These are phyloP conservation scores for Nebria brevicollis DNA, from an alignment of 2,888 invertebrate genomes.

Conservation along the genomic window DNA sequence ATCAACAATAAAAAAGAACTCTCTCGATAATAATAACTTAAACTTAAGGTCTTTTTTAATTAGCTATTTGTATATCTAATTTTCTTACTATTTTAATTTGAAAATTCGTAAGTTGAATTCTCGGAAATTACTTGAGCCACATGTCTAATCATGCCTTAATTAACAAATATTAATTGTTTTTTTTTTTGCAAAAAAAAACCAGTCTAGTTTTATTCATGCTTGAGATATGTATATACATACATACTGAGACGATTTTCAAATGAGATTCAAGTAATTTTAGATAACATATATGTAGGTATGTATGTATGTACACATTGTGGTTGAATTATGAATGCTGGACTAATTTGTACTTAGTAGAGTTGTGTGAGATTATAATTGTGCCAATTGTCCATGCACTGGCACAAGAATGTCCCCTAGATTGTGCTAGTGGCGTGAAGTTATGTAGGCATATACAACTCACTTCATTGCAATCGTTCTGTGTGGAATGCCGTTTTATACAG, in stretches of 20 bases:
- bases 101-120: too few species aligned
- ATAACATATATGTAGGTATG: not conserved
- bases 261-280: not conserved
- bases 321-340: not conserved
- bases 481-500: not conserved
- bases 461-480: conserved; percentile 12
- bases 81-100: too few species aligned
- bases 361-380: not conserved
- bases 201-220: not conserved
- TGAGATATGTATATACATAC: not conserved
- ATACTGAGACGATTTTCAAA: not conserved
- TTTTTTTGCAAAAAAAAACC: too few species aligned
- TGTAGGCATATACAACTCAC: not conserved
- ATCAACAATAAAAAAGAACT: too few species aligned
- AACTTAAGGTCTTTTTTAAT: too few species aligned
- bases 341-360: not conserved
- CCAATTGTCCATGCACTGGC: not conserved
- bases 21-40: too few species aligned
- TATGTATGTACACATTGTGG: not conserved
- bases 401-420: conserved; percentile 9
- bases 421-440: conserved; percentile 15
- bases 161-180: too few species aligned
- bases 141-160: too few species aligned
- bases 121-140: too few species aligned
- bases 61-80: too few species aligned